Evolutionary conservation across 2,797 vertebrate genomes (phyloP).

Genomic region (Phrynocephalus vlangalii): DNA sequence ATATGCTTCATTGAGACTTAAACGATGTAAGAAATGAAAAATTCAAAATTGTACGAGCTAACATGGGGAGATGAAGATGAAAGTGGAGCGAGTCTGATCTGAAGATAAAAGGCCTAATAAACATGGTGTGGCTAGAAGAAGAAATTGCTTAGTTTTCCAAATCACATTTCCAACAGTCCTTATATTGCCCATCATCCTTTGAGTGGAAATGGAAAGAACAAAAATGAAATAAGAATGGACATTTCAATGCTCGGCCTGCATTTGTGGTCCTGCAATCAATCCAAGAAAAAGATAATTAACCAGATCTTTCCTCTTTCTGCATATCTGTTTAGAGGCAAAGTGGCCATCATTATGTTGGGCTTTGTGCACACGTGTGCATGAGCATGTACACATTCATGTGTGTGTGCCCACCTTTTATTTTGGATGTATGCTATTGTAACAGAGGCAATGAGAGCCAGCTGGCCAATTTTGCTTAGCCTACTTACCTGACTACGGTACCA

Average conservation of each 20-base stretch:
- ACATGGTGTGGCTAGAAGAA: not conserved
- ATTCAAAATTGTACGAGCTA: not conserved
- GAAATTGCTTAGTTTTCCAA: not conserved
- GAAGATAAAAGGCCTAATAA: not conserved
- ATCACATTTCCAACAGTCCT: conserved; percentile 1
- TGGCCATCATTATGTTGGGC: not conserved
- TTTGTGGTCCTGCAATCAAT: not conserved
- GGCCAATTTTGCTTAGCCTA: too few species aligned
- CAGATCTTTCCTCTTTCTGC: not conserved
- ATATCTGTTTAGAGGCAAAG: not conserved
- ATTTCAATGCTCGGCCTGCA: not conserved
- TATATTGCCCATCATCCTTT: not conserved
- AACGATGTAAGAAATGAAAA: conserved; percentile 21
- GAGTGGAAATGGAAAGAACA: not conserved
- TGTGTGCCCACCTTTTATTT: too few species aligned
- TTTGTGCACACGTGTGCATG: too few species aligned
- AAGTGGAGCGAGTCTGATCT: not conserved
- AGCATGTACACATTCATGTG: too few species aligned
- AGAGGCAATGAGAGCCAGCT: too few species aligned
- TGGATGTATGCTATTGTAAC: too few species aligned
- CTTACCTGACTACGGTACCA: too few species aligned
- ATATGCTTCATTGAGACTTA: not conserved
- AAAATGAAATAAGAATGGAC: not conserved
- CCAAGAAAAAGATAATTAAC: not conserved
- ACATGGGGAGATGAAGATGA: not conserved